Base-by-base conservation (phyloP, 2,888 invertebrate species). In the Atethmia centrago region DNA sequence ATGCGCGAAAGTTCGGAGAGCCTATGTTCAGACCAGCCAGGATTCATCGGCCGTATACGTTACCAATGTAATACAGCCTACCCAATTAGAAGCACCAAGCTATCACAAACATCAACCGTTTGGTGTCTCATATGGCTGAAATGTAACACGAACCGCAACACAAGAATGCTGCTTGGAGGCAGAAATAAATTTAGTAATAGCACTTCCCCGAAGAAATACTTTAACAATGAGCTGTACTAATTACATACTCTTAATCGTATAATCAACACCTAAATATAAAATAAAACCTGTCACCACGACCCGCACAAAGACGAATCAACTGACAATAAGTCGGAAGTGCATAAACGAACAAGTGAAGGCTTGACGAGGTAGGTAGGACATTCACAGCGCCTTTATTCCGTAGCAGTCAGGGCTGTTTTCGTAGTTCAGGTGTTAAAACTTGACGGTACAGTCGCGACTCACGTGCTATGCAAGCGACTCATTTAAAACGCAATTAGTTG, bases 271-370 rank as follows among this genome's bases (percentile, higher is more conserved):
- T 61, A 51, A 45, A 62, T 55, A n/a, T n/a, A n/a, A n/a, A 77
- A 79, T 28, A n/a, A n/a, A 59, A 72, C 79, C 67, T 72, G 67
- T 64, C 83, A n/a, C 55, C 31, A 49, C 45, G 42, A 51, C 25
- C 58, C 47, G 55, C 28, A 61, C 59, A 73, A 55, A 59, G 71
- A 74, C 59, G 55, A 58, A 72, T 72, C 74, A 51, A 74, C 47
- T 64, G 31, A 76, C 73, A 85, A 77, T 80, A 66, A 78, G 68
- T 76, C 79, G 83, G 83, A 85, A 84, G 70, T 80, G 67, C 45
- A 71, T 74, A 64, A 56, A 53, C 55, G 42, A 77, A 71, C 73
- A 71, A 71, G 45, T 67, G 58, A 78, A 79, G 62, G 67, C 56
- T 72, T 59, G 63, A 68, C 49, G 25, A 70, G 12, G 3, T n/a